Percentiles rank a stretch among this genome's conserved stretches.
These are phyloP conservation scores for Metopolophium dirhodum DNA, from an alignment of 1,140 invertebrate species.

Conservation along the genomic window DNA sequence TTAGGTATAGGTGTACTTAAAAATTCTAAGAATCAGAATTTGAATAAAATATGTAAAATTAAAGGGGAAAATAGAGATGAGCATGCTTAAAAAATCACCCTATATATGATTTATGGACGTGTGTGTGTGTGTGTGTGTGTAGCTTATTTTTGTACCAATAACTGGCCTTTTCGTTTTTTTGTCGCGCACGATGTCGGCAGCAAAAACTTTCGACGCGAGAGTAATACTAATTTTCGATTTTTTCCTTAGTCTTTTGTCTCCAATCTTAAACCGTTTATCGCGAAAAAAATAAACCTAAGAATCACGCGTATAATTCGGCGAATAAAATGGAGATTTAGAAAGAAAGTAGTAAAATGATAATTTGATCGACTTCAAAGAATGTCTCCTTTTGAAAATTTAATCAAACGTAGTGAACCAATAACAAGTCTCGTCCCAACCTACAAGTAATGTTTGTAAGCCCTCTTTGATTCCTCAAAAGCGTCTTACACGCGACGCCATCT, in stretches of 20 bases:
- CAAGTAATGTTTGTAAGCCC: not conserved
- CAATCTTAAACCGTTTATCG: not conserved
- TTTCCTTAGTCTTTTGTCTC: not conserved
- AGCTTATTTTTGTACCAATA: too few relatives aligned
- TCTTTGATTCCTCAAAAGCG: not conserved
- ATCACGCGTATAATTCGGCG: not conserved
- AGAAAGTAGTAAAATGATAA: not conserved
- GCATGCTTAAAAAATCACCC: too few relatives aligned
- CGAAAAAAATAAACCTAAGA: not conserved
- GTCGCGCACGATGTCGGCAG: not conserved
- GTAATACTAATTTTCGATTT: slow-evolving; percentile 28
- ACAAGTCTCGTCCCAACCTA: not conserved
- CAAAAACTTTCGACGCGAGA: not conserved
- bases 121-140: not conserved
- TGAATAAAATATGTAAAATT: too few relatives aligned
- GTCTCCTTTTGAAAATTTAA: not conserved
- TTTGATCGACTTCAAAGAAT: slow-evolving; percentile 6
- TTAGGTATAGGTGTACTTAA: too few relatives aligned
- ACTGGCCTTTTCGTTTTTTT: not conserved
- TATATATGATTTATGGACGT: not conserved
- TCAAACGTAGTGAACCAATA: not conserved
- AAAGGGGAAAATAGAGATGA: too few relatives aligned
- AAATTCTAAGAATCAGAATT: too few relatives aligned
- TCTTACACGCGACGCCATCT: not conserved
- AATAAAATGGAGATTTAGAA: not conserved